phyloP scores from a whole-genome alignment of 2,113 vertebrate species.

The Leucosticte australis region DNA sequence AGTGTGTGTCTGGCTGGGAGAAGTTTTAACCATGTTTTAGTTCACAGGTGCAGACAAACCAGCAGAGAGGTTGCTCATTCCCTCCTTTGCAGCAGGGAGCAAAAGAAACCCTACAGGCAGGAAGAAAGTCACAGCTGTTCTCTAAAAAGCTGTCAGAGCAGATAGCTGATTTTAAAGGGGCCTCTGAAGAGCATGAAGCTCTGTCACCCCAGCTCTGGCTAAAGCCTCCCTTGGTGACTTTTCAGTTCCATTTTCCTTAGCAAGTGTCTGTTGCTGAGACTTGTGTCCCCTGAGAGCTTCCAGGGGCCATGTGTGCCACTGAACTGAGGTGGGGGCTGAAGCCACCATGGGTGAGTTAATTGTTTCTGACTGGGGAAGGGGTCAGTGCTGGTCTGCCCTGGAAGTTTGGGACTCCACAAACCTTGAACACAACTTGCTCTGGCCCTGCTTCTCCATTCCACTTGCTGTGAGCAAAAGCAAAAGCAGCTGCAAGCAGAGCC shows the following conservation, averaged over 20 bases:
- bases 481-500: slow-evolving; percentile 81
- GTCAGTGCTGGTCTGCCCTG: not conserved
- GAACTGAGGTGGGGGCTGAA: not conserved
- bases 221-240: not conserved
- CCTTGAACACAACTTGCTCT: slow-evolving; percentile 82
- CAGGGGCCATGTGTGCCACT: not conserved
- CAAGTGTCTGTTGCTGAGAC: not conserved
- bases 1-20: not conserved
- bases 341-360: not conserved
- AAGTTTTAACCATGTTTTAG: not conserved
- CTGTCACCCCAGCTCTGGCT: not conserved
- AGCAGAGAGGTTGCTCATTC: not conserved
- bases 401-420: slow-evolving; percentile 20
- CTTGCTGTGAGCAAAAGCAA: slow-evolving; percentile 86
- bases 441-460: slow-evolving; percentile 83
- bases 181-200: not conserved
- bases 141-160: not conserved
- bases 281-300: too few relatives aligned
- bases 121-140: not conserved
- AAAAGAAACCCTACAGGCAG: not conserved
- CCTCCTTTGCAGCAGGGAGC: not conserved
- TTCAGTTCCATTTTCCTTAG: rapidly evolving
- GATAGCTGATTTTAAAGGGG: not conserved
- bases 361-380: not conserved
- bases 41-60: not conserved